Evolutionary conservation across 2,888 invertebrate species (phyloP), one percentile per base, ranked within the genome.

Genomic region (Trichogramma dendrolimi): DNA sequence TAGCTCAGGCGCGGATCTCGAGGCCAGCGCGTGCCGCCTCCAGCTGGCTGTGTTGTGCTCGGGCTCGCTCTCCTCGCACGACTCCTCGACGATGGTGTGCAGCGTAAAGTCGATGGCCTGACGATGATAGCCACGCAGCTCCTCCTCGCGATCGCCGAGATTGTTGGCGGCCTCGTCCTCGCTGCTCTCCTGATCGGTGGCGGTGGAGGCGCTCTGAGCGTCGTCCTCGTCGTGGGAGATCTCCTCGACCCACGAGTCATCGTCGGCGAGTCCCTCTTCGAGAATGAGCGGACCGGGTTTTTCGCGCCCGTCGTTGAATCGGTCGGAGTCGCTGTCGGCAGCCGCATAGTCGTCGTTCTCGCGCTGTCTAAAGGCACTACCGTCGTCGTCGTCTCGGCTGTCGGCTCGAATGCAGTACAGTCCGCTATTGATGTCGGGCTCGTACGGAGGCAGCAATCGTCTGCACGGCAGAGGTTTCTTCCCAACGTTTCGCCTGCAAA

Each of bases 51-150:
- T 77, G 43, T 72, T 74, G 50, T 86, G 87, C 72, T 92, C 92
- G 65, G 89, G 85, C 79, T 92, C 92, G 79, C 94, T 94, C 79
- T 95, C 95, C 81, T 95, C 94, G 78, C 94, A 94, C 72, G 93
- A 94, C 80, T 95, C 95, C 81, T 95, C 95, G 41, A 94, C 89
- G 70, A 95, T 95, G 1, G 95, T 95, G 75, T 95, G 94, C 67
- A 95, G 81, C 2, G 94, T 94, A 76, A 94, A 93, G 80, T 94
- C 93, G 72, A 94, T 88, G 1, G 88, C 87, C 61, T 90, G 86
- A 58, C 92, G 85, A 75, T 91, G 90, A 75, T 92, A 93, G n/a
- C 87, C 88, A 4, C 91, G 83, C 51, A 92, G 83, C 67, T 92
- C 92, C 65, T 92, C 92, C 72, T 93, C 91, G 5, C 91, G 85